These are phyloP conservation scores for Muricea muricata DNA, from an alignment of 92 coral and sea anemone genomes.

Conservation along the genomic window DNA sequence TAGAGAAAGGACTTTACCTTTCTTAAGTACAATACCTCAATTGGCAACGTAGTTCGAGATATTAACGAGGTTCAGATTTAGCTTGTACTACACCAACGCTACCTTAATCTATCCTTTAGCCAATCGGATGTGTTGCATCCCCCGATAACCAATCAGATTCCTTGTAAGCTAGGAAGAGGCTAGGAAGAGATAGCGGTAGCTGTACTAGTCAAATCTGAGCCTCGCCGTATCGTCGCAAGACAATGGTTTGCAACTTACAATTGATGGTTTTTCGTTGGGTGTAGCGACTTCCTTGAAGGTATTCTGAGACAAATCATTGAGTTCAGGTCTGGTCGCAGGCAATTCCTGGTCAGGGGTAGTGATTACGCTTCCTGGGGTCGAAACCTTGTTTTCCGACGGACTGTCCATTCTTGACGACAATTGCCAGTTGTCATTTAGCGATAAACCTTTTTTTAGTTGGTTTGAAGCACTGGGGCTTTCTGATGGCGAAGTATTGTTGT, in stretches of 20 bases:
- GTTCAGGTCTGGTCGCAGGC: background rate
- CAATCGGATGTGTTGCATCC: too few relatives aligned
- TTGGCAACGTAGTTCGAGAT: too few relatives aligned
- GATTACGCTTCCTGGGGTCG: background rate
- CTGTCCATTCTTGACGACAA: background rate
- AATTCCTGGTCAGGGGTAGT: conserved; percentile 17
- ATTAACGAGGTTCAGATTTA: too few relatives aligned
- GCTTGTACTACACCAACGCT: too few relatives aligned
- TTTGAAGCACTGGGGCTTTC: background rate
- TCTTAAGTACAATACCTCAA: too few relatives aligned
- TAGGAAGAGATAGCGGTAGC: too few relatives aligned
- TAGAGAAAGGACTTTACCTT: too few relatives aligned
- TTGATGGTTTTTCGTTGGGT: conserved; percentile 2
- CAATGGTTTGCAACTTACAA: background rate
- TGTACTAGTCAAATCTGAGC: too few relatives aligned
- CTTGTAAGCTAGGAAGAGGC: too few relatives aligned
- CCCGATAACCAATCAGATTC: too few relatives aligned
- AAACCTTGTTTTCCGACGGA: background rate
- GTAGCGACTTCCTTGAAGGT: conserved; percentile 25
- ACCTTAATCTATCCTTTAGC: too few relatives aligned
- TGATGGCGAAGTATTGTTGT: background rate
- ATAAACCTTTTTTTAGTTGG: background rate
- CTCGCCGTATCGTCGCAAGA: too few relatives aligned
- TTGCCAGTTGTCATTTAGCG: conserved; percentile 29
- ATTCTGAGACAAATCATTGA: background rate